phyloP scores from a whole-genome alignment of 2,888 invertebrate species.

The Artemia sinica region DNA sequence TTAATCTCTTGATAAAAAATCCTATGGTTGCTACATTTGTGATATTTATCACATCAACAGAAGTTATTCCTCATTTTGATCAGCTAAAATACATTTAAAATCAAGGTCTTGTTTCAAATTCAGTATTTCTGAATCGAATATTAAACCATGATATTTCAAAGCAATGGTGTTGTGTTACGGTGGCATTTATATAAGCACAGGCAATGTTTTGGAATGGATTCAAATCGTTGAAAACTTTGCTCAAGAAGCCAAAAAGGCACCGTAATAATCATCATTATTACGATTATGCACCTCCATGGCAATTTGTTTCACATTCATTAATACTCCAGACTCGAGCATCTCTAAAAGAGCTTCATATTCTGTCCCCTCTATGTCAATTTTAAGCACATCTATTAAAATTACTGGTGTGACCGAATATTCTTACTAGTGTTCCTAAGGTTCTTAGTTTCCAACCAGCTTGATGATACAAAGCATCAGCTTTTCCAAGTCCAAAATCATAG shows the following conservation, averaged over 20 bases:
- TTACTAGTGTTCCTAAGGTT: neutral
- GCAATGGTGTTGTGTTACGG: neutral
- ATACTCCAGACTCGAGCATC: neutral
- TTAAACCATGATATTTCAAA: neutral
- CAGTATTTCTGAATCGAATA: neutral
- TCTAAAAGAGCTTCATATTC: neutral
- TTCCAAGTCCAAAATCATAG: neutral
- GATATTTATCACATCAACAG: too few species aligned
- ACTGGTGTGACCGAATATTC: neutral
- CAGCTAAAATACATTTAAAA: too few species aligned
- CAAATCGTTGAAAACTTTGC: neutral
- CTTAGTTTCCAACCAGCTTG: neutral
- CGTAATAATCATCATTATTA: neutral
- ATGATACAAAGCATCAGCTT: neutral
- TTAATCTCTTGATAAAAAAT: too few species aligned
- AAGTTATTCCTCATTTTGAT: too few species aligned
- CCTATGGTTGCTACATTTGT: too few species aligned
- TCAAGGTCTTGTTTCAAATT: too few species aligned
- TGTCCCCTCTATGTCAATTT: neutral
- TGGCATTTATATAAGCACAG: neutral
- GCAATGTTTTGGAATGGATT: neutral
- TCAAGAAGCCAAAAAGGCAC: neutral
- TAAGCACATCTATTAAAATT: neutral
- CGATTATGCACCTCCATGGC: neutral
- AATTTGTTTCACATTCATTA: neutral